Conservation (phyloP, 2,888 invertebrate genomes). For the Polyommatus iphigenia region DNA sequence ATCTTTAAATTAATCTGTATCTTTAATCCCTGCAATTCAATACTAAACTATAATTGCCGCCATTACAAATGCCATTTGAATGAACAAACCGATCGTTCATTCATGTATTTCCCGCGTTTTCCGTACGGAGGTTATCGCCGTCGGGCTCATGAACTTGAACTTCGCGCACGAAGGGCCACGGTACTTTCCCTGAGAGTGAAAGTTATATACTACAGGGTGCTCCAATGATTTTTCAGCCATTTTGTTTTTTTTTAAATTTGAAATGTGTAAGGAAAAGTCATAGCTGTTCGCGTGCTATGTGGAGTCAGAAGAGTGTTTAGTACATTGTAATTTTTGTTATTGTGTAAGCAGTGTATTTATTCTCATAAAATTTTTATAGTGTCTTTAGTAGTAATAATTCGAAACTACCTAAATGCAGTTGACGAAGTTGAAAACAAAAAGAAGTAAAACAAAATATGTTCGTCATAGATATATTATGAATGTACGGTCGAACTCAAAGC, state of each 20-base stretch:
- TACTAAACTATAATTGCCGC: neutral
- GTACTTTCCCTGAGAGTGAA: conserved; percentile 33
- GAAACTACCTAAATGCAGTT: too few species aligned
- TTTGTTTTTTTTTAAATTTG: neutral
- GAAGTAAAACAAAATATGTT: too few species aligned
- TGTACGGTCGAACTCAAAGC: too few species aligned
- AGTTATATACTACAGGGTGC: conserved; percentile 16
- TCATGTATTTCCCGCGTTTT: neutral
- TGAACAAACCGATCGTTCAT: neutral
- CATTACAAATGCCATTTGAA: neutral
- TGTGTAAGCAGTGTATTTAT: too few species aligned
- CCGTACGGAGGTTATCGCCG: conserved; percentile 15
- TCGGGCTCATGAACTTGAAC: conserved; percentile 32
- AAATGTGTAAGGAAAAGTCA: too few species aligned
- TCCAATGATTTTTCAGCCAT: neutral
- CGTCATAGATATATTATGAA: too few species aligned
- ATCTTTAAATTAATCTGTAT: neutral
- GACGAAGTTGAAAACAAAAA: too few species aligned
- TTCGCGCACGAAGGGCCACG: conserved; percentile 32
- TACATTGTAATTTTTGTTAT: too few species aligned
- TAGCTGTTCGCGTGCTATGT: too few species aligned
- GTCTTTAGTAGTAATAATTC: too few species aligned
- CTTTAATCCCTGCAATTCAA: neutral
- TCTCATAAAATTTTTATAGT: too few species aligned
- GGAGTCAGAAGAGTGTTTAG: too few species aligned